Percentiles rank a stretch among this genome's conserved stretches.
phyloP scores from a whole-genome alignment of 2,888 invertebrate genomes.

The Scaeva pyrastri region DNA sequence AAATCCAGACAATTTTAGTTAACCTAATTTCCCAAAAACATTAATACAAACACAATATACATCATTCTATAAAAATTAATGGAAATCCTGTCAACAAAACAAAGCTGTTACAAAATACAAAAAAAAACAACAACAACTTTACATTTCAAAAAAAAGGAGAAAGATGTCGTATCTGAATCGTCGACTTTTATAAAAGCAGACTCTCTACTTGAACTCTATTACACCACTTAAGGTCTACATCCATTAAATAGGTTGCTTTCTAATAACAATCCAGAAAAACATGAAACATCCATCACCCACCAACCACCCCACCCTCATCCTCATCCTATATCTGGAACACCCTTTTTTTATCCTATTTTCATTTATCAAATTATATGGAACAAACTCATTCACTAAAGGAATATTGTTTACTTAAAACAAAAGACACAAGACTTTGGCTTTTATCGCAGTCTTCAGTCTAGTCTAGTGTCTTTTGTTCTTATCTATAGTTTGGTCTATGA shows the following conservation, averaged over 20 bases:
- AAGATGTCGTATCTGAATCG: background rate
- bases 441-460: slow-evolving; percentile 34
- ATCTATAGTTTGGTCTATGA: background rate
- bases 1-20: background rate
- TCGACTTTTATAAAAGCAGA: slow-evolving; percentile 8
- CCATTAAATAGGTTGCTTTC: slow-evolving; percentile 25
- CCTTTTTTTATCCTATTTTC: background rate
- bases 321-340: background rate
- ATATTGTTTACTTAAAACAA: slow-evolving; percentile 41
- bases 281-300: background rate
- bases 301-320: background rate
- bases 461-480: slow-evolving; percentile 13
- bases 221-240: slow-evolving; percentile 18
- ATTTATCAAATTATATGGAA: slow-evolving; percentile 46
- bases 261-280: background rate
- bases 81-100: slow-evolving; percentile 1
- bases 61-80: background rate
- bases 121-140: background rate
- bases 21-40: background rate
- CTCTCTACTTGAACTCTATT: background rate
- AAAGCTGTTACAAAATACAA: slow-evolving; percentile 16
- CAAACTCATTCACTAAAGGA: slow-evolving; percentile 31
- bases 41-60: background rate
- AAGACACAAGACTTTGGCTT: slow-evolving; percentile 3
- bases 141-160: background rate